Base-by-base conservation (phyloP, 1,140 invertebrate species). In the Capitella teleta region DNA sequence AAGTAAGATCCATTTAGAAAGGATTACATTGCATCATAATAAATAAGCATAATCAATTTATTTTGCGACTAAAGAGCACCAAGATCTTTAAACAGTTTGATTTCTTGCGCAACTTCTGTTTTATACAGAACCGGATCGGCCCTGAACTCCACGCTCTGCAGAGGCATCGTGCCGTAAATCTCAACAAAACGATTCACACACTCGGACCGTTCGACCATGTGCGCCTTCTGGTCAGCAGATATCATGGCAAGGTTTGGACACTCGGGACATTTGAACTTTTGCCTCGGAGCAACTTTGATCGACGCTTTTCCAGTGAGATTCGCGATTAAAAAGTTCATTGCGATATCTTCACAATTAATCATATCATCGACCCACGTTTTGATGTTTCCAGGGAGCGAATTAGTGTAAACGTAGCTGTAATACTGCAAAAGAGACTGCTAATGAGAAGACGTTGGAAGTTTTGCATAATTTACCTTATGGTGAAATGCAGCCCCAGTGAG, bases 321-420 rank as follows among this genome's bases (percentile, higher is more conserved):
- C 6, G 94, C 87, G 21, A 98, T 88, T 0, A 98, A 78, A 73
- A 98, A 98, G 70, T 98, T 98, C 93, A 99, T 98, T 6, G 95
- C 95, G 57, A 99, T 94, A 72, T 99, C 95, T 75, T 99, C 95
- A 73, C 95, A 98, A 70, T 99, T 98, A 87, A 96, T 96, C 60
- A 88, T 91, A 68, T 97, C 89, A 70, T 98, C 94, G 8, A 98
- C 94, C 77, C 95, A 95, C 62, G 94, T 86, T 25, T 92, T 75
- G 47, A 99, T 88, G 8, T 86, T 87, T 66, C 88, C 82, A 0
- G 92, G 89, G 74, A 98, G 79, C 66, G 81, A 80, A 62, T 94
- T 82, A 50, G 86, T 91, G 69, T 98, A 98, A 41, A 94, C 74
- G 78, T 93, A 95, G 55, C 86, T 79, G 67, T 96, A 97, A 74